Percentiles rank a stretch among this genome's conserved stretches.
Evolutionary conservation across 2,888 invertebrate genomes (phyloP).

Genomic region (Frankliniella intonsa): DNA sequence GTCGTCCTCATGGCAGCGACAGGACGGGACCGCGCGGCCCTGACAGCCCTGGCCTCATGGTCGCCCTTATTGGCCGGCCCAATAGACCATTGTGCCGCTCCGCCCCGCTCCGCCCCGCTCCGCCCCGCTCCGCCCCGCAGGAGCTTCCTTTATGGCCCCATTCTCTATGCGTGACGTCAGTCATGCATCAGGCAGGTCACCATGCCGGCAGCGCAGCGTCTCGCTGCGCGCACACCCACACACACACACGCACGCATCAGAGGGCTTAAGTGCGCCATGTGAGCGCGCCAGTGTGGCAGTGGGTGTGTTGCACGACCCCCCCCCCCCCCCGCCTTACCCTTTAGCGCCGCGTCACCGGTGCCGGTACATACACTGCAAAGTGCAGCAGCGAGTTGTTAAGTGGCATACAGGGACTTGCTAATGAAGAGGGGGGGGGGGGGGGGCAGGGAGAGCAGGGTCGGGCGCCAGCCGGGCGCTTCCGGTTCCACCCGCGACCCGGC

Average conservation of each 20-base stretch:
- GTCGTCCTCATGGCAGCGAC: not conserved
- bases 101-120: too few species aligned
- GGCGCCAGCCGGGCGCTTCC: not conserved
- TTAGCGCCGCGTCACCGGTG: too few species aligned
- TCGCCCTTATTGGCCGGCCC: too few species aligned
- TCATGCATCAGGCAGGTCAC: not conserved
- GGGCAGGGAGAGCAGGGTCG: too few species aligned
- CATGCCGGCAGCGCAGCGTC: not conserved
- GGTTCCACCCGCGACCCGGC: not conserved
- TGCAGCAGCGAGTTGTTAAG: too few species aligned
- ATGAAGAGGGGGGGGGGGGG: too few species aligned
- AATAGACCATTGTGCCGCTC: too few species aligned
- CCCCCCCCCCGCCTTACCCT: too few species aligned
- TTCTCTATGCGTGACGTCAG: conserved; percentile 5
- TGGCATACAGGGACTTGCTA: too few species aligned
- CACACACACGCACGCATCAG: too few species aligned
- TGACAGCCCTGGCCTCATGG: not conserved
- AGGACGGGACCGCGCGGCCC: not conserved
- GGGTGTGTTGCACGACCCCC: not conserved
- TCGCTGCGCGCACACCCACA: too few species aligned
- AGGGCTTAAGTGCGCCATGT: not conserved
- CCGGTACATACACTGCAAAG: too few species aligned
- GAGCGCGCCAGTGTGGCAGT: not conserved
- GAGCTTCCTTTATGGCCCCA: conserved; percentile 6
- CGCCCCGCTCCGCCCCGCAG: not conserved